Percentiles rank a stretch among this genome's conserved stretches.
These are phyloP conservation scores for Sesamia nonagrioides DNA, from an alignment of 1,140 invertebrate species.

Conservation along the genomic window DNA sequence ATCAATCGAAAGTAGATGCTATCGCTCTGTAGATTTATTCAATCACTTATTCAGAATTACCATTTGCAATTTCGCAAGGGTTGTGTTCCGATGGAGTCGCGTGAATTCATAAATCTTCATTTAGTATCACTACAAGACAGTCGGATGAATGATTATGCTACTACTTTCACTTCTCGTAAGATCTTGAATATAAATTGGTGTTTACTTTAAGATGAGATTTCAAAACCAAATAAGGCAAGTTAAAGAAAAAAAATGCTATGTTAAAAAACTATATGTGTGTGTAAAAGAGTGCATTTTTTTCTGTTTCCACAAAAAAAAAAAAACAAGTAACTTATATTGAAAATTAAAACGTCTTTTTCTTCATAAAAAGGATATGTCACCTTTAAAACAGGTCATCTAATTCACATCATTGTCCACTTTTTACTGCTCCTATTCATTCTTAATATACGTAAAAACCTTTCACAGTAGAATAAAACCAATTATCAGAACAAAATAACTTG, in stretches of 20 bases:
- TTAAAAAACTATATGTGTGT: too few species aligned
- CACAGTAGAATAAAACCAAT: conserved; percentile 8
- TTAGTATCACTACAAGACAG: conserved; percentile 14
- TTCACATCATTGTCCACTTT: background rate
- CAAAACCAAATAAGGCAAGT: background rate
- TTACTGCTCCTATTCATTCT: background rate
- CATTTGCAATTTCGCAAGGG: conserved; percentile 3
- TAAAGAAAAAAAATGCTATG: background rate
- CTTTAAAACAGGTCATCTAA: background rate
- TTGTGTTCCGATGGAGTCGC: background rate
- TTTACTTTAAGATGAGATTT: conserved; percentile 12
- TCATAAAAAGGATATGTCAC: background rate
- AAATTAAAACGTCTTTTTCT: background rate
- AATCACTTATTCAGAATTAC: background rate
- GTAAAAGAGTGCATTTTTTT: background rate
- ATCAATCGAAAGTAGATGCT: background rate
- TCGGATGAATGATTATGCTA: conserved; percentile 27
- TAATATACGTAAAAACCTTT: background rate
- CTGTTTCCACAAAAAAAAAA: background rate
- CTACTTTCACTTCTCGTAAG: conserved; percentile 21
- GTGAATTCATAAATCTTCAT: conserved; percentile 40
- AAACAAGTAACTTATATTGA: background rate
- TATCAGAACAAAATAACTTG: conserved; percentile 1
- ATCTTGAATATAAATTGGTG: conserved; percentile 29
- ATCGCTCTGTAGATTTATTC: background rate